Percentiles rank a stretch among this genome's conserved stretches.
These are phyloP conservation scores for Drosophila bifasciata DNA, from an alignment of 1,140 invertebrate genomes.

Conservation along the genomic window DNA sequence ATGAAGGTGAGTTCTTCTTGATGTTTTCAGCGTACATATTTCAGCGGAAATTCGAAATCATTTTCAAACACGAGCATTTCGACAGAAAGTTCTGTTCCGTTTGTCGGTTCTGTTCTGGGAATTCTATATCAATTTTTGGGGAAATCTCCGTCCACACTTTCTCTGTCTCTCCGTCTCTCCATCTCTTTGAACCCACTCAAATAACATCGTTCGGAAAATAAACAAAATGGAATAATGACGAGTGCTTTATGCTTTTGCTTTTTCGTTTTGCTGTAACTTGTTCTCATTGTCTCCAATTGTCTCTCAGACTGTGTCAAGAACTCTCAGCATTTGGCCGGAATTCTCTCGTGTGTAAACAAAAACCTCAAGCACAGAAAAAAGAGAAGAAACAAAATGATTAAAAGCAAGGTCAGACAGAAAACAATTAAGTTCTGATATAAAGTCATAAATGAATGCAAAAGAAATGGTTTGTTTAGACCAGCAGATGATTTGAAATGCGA, in stretches of 20 bases:
- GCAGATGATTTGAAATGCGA: neutral
- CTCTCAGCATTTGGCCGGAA: constrained; percentile 45
- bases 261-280: constrained; percentile 16
- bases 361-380: constrained; percentile 9
- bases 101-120: constrained; percentile 23
- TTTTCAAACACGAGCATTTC: constrained; percentile 15
- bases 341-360: constrained; percentile 51
- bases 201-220: constrained; percentile 19
- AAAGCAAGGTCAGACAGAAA: constrained; percentile 51
- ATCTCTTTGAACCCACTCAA: constrained; percentile 18
- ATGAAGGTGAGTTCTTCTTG: constrained; percentile 89
- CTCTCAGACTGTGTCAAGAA: constrained; percentile 63
- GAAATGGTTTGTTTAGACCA: constrained; percentile 28
- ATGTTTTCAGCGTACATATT: constrained; percentile 6
- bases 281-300: constrained; percentile 35
- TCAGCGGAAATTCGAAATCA: constrained; percentile 34
- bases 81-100: constrained; percentile 43
- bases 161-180: neutral
- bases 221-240: constrained; percentile 22
- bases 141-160: constrained; percentile 17
- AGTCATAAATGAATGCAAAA: constrained; percentile 40
- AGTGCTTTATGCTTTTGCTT: too few species aligned
- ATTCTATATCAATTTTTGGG: constrained; percentile 22
- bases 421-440: constrained; percentile 25
- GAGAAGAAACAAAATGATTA: constrained; percentile 51